Evolutionary conservation across 2,888 invertebrate species (phyloP).

Genomic region (Drosophila suboccidentalis): DNA sequence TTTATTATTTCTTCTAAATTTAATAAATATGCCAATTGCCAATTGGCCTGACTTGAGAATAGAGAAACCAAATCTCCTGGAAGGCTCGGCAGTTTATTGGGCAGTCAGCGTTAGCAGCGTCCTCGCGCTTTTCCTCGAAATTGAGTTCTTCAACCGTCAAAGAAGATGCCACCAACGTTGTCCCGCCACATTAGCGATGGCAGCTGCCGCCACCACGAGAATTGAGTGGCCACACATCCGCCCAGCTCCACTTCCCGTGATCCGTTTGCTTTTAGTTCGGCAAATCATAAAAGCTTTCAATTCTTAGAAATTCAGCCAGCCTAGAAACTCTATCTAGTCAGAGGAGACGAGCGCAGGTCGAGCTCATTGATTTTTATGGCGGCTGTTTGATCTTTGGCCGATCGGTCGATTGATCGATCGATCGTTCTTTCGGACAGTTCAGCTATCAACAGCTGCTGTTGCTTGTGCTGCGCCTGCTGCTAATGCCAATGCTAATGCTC

Average conservation of each 20-base stretch:
- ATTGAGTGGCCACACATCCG: constrained; percentile 60
- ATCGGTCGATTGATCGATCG: constrained; percentile 61
- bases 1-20: not conserved
- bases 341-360: constrained; percentile 38
- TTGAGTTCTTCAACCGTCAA: constrained; percentile 47
- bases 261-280: constrained; percentile 55
- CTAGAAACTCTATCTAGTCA: constrained; percentile 81
- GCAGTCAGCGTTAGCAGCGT: constrained; percentile 52
- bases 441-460: constrained; percentile 52
- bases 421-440: constrained; percentile 23
- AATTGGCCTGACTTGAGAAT: not conserved
- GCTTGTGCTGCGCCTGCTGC: constrained; percentile 28
- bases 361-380: constrained; percentile 75
- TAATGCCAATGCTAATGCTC: constrained; percentile 19
- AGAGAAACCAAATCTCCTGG: constrained; percentile 18
- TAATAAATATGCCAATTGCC: not conserved
- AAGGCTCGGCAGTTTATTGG: constrained; percentile 18
- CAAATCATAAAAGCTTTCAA: constrained; percentile 72
- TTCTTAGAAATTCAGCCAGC: constrained; percentile 75
- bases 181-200: constrained; percentile 34
- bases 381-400: constrained; percentile 77
- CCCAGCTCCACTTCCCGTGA: constrained; percentile 59
- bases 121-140: constrained; percentile 70
- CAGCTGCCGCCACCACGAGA: constrained; percentile 61
- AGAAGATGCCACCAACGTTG: constrained; percentile 68